Evolutionary conservation across 2,113 vertebrate genomes (phyloP).

Genomic region (Sorex araneus): DNA sequence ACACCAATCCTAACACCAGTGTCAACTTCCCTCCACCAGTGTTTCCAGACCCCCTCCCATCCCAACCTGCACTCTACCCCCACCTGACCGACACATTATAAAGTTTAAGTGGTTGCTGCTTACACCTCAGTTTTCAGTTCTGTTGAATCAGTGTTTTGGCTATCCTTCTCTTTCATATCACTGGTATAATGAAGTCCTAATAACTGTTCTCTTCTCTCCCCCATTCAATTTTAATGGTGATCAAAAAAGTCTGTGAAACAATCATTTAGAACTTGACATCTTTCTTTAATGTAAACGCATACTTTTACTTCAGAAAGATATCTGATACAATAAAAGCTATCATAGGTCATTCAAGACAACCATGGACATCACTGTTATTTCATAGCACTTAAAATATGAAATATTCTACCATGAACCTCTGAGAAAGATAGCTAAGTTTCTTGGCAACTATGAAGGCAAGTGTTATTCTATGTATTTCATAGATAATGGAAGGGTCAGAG

Average conservation of each 20-base stretch:
- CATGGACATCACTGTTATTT: fast-evolving
- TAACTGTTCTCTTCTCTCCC: too few species aligned
- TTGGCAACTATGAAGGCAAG: fast-evolving
- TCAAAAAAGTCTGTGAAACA: background rate
- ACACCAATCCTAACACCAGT: too few species aligned
- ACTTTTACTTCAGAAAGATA: background rate
- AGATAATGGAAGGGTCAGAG: background rate
- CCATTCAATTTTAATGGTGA: background rate
- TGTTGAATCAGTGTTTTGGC: too few species aligned
- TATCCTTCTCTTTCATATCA: too few species aligned
- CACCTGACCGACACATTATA: too few species aligned
- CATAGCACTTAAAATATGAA: background rate
- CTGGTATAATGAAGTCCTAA: too few species aligned
- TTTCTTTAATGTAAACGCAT: background rate
- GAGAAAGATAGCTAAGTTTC: background rate
- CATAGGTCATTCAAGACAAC: background rate
- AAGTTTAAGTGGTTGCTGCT: too few species aligned
- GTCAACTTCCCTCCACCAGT: too few species aligned
- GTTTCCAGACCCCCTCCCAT: too few species aligned
- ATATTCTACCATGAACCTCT: fast-evolving
- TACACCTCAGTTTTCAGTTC: too few species aligned
- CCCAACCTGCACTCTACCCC: too few species aligned
- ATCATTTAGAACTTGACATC: background rate
- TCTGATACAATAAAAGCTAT: background rate
- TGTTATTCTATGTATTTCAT: background rate